Base-by-base conservation (phyloP, 2,888 invertebrate species). In the Aspidapion aeneum region DNA sequence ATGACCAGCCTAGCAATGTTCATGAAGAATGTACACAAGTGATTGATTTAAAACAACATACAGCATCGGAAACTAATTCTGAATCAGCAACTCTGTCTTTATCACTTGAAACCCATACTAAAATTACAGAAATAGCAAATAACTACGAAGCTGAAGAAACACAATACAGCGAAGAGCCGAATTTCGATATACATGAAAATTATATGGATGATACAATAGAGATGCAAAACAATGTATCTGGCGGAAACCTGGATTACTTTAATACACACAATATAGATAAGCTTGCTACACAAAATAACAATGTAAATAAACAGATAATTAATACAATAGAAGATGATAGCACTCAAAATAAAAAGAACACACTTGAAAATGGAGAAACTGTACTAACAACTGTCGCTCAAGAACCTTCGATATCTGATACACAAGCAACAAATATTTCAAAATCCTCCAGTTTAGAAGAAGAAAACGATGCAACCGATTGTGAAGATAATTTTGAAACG, bases 181-280 rank as follows among this genome's bases (percentile, higher is more conserved):
- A 35, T 12, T 12, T 35, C 12, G 35, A 35, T 12, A 35, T 35
- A 7, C 35, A 35, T 12, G 35, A 35, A 35, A 35, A 35, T 35
- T 35, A 35, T 35, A 57, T 62, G 57, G 68, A 66, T 52, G 63
- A 60, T n/a, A 21, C 58, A n/a, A 21, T 18, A 18, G 58, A 62
- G 17, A 61, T 63, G 18, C 61, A 63, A 48, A 58, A 61, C 12
- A 35, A 35, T 12, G 12, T 35, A 7, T 35, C 35, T 7, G 12
- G 12, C 35, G 12, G 12, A 7, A 35, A 7, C 12, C 35, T 35
- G 3, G 12, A 35, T 35, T 3, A 35, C 35, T 7, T 12, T 12
- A 35, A 35, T 12, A 35, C 35, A 35, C 35, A 35, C 3, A 12
- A 35, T 35, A 12, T 35, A 7, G 35, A 35, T 35, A 12, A 35